These are phyloP conservation scores for Biston stratarius DNA, from an alignment of 2,888 invertebrate species.

Conservation along the genomic window DNA sequence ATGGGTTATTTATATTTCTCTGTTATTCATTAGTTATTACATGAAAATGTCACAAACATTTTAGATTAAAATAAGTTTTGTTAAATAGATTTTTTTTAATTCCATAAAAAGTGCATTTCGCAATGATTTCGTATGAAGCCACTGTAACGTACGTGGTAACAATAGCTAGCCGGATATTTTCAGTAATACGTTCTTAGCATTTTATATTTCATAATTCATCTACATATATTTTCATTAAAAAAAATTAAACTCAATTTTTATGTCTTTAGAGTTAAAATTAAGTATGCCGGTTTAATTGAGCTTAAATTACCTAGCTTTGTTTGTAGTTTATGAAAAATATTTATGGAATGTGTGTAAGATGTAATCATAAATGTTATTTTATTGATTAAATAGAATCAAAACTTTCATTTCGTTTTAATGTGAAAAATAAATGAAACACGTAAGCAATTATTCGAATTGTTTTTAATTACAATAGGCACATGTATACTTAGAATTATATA, in stretches of 20 bases:
- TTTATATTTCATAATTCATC: no score
- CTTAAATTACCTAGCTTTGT: constrained; percentile 22
- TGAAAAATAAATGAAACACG: not conserved
- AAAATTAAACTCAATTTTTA: not conserved
- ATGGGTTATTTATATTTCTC: no score
- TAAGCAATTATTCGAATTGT: no score
- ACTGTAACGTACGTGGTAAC: not conserved
- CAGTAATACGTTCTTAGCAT: not conserved
- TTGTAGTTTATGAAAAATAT: constrained; percentile 31
- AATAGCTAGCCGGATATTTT: not conserved
- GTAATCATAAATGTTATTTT: constrained; percentile 31
- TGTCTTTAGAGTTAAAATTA: not conserved
- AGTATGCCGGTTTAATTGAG: no score
- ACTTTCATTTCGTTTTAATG: constrained; percentile 12
- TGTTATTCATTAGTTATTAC: no score
- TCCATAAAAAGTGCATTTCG: no score
- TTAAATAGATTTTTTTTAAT: no score
- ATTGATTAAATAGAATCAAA: constrained; percentile 39
- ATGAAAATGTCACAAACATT: no score
- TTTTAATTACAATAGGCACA: constrained; percentile 13
- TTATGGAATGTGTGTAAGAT: constrained; percentile 38
- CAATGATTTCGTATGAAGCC: no score
- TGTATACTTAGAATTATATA: not conserved
- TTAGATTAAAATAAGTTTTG: no score
- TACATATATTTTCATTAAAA: no score